Evolutionary conservation across 2,888 invertebrate genomes (phyloP).

Genomic region (Pristionchus exspectatus): DNA sequence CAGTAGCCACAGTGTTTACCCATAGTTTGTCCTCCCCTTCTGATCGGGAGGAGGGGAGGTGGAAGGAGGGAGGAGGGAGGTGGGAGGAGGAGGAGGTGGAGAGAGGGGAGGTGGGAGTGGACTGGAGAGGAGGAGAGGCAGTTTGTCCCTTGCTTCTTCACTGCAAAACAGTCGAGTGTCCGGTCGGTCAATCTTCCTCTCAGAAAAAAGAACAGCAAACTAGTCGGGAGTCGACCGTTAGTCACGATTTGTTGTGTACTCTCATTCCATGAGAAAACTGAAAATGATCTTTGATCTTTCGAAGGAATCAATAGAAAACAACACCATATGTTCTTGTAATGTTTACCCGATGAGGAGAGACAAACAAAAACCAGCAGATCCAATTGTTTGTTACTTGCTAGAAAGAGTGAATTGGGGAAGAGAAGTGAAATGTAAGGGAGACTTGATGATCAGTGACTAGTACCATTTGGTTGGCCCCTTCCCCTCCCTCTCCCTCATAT

Average conservation of each 20-base stretch:
- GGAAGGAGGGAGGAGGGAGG: neutral
- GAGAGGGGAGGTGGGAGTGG: too few species aligned
- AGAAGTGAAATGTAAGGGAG: neutral
- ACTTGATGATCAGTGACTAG: conserved; percentile 20
- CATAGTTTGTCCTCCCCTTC: neutral
- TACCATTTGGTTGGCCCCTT: conserved; percentile 3
- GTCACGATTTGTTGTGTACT: neutral
- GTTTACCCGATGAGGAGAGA: neutral
- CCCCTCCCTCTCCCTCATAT: neutral
- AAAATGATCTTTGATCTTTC: neutral
- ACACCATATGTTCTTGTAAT: neutral
- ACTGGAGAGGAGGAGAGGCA: neutral
- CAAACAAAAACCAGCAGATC: conserved; percentile 9
- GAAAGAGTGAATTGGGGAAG: neutral
- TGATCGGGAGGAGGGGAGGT: neutral
- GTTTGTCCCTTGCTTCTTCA: conserved; percentile 8
- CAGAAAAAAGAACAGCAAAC: conserved; percentile 2
- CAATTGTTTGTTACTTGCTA: conserved; percentile 13
- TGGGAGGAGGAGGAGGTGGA: neutral
- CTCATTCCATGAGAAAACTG: neutral
- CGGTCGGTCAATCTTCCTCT: neutral
- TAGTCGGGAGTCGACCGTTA: conserved; percentile 20
- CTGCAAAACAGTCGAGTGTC: conserved; percentile 18
- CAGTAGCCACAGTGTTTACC: conserved; percentile 32
- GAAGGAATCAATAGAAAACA: neutral